A percentile compares a stretch with the other conserved stretches of the same genome.
Conservation (phyloP, 1,140 invertebrate genomes). For the Choristoneura fumiferana region DNA sequence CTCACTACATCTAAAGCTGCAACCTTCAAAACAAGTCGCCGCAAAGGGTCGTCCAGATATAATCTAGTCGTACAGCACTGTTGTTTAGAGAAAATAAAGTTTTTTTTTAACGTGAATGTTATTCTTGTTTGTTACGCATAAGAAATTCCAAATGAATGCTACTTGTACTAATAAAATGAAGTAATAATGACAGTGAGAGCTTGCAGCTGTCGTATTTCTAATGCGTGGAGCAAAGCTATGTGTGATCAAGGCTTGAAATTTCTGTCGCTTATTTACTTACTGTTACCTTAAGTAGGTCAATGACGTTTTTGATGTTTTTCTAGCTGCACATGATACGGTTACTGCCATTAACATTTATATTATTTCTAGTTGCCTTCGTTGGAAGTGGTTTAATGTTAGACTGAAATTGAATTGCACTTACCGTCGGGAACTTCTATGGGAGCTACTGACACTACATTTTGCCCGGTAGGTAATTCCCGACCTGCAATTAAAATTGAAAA, state of each 20-base stretch:
- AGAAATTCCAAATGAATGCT: neutral
- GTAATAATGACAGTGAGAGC: constrained; percentile 1
- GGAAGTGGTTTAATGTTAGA: neutral
- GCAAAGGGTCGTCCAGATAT: constrained; percentile 14
- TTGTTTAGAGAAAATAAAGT: no score
- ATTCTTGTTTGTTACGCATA: neutral
- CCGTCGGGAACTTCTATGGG: constrained; percentile 71
- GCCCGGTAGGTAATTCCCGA: constrained; percentile 64
- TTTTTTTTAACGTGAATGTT: neutral
- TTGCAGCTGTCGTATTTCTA: neutral
- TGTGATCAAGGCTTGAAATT: constrained; percentile 3
- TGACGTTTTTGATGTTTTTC: no score
- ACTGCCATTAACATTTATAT: no score
- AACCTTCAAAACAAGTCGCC: constrained; percentile 23
- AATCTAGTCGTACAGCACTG: neutral
- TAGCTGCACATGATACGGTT: no score
- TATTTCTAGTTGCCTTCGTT: neutral
- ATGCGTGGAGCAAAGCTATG: neutral
- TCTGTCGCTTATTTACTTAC: neutral
- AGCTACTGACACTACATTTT: constrained; percentile 73
- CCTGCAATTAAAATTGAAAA: constrained; percentile 46
- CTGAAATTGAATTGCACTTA: constrained; percentile 39
- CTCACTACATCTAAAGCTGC: constrained; percentile 23
- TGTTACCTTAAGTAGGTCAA: no score
- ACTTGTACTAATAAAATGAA: neutral